Evolutionary conservation across 2,888 invertebrate species (phyloP), one percentile per base, ranked within the genome.

Genomic region (Lithophane socia): DNA sequence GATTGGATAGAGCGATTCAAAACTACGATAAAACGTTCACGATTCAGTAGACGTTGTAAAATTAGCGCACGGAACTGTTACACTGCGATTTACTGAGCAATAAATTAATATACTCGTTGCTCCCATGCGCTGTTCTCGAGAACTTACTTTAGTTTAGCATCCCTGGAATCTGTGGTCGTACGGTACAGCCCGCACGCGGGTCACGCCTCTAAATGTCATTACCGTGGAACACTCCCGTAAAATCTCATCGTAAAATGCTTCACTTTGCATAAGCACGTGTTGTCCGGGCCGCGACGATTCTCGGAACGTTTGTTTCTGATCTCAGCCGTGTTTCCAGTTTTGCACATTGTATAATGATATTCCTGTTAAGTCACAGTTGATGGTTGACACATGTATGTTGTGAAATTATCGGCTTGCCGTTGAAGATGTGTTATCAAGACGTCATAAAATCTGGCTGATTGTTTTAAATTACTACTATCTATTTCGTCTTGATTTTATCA

Each of bases 171-270:
- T 86, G 87, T 82, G 87, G 82, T 80, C 84, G 88, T 88, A 90
- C 92, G 91, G 92, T 90, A 90, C 88, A 80, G 77, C 73, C 86
- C 63, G 86, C 86, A 86, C 85, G 83, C 88, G 73, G 88, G 93
- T 93, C 93, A 93, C 92, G 93, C 90, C 90, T 92, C 87, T 84
- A 90, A 93, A 93, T 93, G 92, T 91, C 92, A 91, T 93, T 93
- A 92, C 91, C 90, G 82, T 87, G 88, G 85, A 82, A 81, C 87
- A 85, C 75, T 82, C 87, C 86, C 87, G 86, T 87, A 89, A 90
- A 91, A 90, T 88, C 79, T 89, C 89, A 81, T 60, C 75, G 81
- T 87, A 80, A 83, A 85, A 73, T 54, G 75, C 76, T 68, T 75
- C 24, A 56, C 80, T 86, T 79, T 79, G 78, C 76, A 83, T 70